Evolutionary conservation across 1,140 invertebrate species (phyloP), one percentile per base, ranked within the genome.

Genomic region (Drosophila quadrilineata): DNA sequence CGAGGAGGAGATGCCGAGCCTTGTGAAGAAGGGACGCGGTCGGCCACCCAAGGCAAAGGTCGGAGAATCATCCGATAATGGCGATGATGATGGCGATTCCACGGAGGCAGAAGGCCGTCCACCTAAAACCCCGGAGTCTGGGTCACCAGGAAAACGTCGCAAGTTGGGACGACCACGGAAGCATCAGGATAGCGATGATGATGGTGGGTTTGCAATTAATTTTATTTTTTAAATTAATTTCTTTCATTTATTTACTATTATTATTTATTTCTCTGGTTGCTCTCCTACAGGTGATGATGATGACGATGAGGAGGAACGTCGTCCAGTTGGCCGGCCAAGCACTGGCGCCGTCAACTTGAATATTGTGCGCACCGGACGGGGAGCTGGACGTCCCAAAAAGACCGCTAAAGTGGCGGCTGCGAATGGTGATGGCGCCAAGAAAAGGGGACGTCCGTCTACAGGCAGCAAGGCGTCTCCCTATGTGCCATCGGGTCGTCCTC

Each of bases 1-100:
- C 1, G 31, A 3, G 10, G 31, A 33, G 6, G 33, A 4, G 33
- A 10, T 33, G 8, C 29, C 12, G 1, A 12, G 29, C n/a, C n/a
- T n/a, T n/a, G n/a, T n/a, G n/a, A n/a, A n/a, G n/a, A 88, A 84
- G 66, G 86, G 82, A 19, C 70, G 87, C 12, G 87, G 87, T 1
- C 87, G 87, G 2, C 87, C 87, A 6, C 57, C 48, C 2, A 58
- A 65, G 28, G 3, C n/a, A 10, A 3, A 14, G 14, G 0, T 14
- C 17, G 10, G 65, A 33, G 6, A 54, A 35, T 31, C 49, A n/a
- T n/a, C 24, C 28, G 49, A 35, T 5, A 76, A 56, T 24, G 56
- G 50, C 4, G 63, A 66, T n/a, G 46, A 66, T 10, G 46, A 59
- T 8, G 48, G 38, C 3, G 70, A 66, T 3, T 56, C 52, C 0